Evolutionary conservation across 2,888 invertebrate genomes (phyloP).

Genomic region (Scaptomyza parva): DNA sequence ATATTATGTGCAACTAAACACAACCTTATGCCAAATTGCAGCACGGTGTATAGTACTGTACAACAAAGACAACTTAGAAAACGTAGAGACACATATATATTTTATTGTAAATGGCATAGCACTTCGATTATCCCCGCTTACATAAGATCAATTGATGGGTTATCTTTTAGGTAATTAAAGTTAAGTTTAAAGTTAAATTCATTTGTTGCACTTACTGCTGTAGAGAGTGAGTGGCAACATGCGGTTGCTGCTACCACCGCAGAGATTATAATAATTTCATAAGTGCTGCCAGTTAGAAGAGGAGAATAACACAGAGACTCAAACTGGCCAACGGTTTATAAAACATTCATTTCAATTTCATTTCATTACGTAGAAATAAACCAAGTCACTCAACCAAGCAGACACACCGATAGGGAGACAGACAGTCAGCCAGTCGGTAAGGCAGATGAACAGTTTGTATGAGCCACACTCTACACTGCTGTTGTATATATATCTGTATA

Average conservation of each 20-base stretch:
- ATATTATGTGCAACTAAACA: conserved; percentile 4
- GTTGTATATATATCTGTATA: conserved; percentile 41
- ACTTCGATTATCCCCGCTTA: background rate
- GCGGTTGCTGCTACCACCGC: conserved; percentile 24
- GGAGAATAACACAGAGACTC: conserved; percentile 15
- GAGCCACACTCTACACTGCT: conserved; percentile 19
- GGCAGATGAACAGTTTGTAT: conserved; percentile 30
- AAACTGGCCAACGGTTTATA: conserved; percentile 63
- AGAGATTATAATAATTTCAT: conserved; percentile 58
- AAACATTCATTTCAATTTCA: conserved; percentile 81
- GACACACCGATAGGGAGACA: conserved; percentile 12
- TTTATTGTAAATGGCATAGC: too few species aligned
- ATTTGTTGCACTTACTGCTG: conserved; percentile 22
- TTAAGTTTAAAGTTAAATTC: conserved; percentile 1
- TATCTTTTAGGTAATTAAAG: background rate
- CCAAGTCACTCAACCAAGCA: conserved; percentile 65
- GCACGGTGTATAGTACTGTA: background rate
- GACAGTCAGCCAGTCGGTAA: conserved; percentile 11
- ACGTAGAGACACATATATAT: too few species aligned
- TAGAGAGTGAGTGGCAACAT: conserved; percentile 25
- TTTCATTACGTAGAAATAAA: conserved; percentile 79
- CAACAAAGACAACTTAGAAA: background rate
- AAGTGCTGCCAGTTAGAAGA: conserved; percentile 35
- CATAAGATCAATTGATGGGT: background rate
- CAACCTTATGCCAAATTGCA: background rate